Evolutionary conservation across 2,113 vertebrate genomes (phyloP), one percentile per base, ranked within the genome.

Genomic region (Ceyx margarethae): DNA sequence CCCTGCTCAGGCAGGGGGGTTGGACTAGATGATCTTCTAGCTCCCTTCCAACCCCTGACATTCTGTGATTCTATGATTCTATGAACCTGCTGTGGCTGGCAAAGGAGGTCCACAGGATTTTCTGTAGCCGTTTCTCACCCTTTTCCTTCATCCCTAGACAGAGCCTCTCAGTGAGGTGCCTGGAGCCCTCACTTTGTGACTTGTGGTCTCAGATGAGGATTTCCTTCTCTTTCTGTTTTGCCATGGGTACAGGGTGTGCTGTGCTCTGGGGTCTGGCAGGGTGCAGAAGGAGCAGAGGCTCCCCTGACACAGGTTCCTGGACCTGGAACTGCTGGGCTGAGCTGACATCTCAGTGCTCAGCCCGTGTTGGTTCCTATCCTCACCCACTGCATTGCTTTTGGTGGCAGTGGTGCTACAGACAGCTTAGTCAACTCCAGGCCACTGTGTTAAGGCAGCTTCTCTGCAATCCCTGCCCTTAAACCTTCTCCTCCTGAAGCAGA

Each of bases 281-380:
- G 25, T 0, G 2, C 4, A 3, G 64, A 21, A 77, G 20, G 64
- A 64, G 22, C 5, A 29, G 28, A 40, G 9, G 4, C 5, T 50
- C 2, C 16, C 10, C 25, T 0, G 4, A 19, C 0, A 0, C 12
- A 50, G 67, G 19, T 3, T 56, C 42, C 6, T 3, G 29, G 15
- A 35, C 40, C 19, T n/a, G 50, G 18, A 86, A 46, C 5, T 6
- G 5, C 37, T 19, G 35, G 50, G 17, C 29, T 86, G 60, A 83
- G 76, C 28, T 26, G 33, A 11, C 13, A 12, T 58, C 51, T 58
- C 1, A 1, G 20, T 3, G 1, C 35, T 73, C 45, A 81, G 45
- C 25, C 45, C 60, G 14, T 18, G 16, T 57, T 40, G 22, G 6
- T 74, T 64, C 37, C 57, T 22, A 74, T 26, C 15, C 11, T 73